Base-by-base conservation (phyloP, 2,797 vertebrate species). In the Myotis pilosus region DNA sequence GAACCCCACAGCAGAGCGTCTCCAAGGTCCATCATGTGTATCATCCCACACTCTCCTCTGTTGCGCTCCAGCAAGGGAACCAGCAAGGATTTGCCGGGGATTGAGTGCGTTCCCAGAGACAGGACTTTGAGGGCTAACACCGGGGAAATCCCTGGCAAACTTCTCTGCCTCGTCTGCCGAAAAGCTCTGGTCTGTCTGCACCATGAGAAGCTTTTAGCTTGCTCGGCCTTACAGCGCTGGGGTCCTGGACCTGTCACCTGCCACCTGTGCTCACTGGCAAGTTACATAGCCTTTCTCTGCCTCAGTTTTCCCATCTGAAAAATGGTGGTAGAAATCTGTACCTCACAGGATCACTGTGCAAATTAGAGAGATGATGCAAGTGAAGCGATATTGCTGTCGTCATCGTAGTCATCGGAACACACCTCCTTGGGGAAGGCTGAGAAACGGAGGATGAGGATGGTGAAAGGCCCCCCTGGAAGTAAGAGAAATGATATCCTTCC, bases 371-470 rank as follows among this genome's bases (percentile, higher is more conserved):
- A 33, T 0, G 10, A 44, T 0, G 1, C n/a, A 0, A 13, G 22
- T 0, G 44, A 36, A 13, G 44, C 0, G 0, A 8, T 2, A 3
- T 4, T 10, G 44, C 30, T 5, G 0, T 16, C 7, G 2, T 6
- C 1, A n/a, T n/a, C n/a, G n/a, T n/a, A n/a, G 1, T 4, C 19
- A 0, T 9, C 8, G 0, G 86, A 81, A 76, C 30, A 17, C 23
- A 1, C 0, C 78, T 91, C 55, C 38, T 64, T 19, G 6, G 74
- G 72, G 9, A 17, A 49, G 64, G 33, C 80, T 22, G 0, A 0
- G 41, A 51, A 30, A 16, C 13, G 11, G 25, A 51, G 38, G 2
- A 1, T 1, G 7, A 53, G 64, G 33, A 19, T 2, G 20, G 53
- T 0, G 23, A 38, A n/a, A 20, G 60, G n/a, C 2, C 23, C 41